These are phyloP conservation scores for Gallinago jamesoni DNA, from an alignment of 2,113 vertebrate species.

Conservation along the genomic window DNA sequence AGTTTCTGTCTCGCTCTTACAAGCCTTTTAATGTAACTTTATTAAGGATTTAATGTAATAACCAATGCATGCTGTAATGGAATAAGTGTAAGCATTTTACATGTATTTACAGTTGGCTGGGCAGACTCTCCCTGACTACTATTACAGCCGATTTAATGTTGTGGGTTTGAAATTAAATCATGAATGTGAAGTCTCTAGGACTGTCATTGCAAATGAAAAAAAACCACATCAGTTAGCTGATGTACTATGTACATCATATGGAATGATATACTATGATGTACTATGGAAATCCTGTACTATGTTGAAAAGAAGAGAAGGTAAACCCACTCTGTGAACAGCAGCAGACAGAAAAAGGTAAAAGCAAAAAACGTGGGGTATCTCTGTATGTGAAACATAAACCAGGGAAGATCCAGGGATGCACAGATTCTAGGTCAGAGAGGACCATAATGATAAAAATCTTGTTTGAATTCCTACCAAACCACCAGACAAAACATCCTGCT, in stretches of 20 bases:
- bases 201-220: not conserved
- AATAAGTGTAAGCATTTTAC: constrained; percentile 11
- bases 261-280: not conserved
- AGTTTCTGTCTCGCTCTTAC: constrained; percentile 13
- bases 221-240: not conserved
- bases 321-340: not conserved
- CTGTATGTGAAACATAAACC: not conserved
- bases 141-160: not conserved
- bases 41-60: constrained; percentile 17
- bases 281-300: not conserved
- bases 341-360: not conserved
- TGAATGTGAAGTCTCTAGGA: not conserved
- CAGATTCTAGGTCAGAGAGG: not conserved
- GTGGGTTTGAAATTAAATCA: not conserved
- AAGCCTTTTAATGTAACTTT: constrained; percentile 25
- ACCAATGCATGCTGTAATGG: constrained; percentile 5
- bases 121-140: not conserved
- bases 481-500: not conserved
- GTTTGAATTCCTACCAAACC: not conserved
- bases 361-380: not conserved
- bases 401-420: not conserved
- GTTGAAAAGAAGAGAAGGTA: not conserved
- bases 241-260: too few relatives aligned
- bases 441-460: not conserved
- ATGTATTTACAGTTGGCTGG: constrained; percentile 14